A percentile compares a stretch with the other conserved stretches of the same genome.
phyloP scores from a whole-genome alignment of 2,113 vertebrate genomes.

The Urocitellus parryii region DNA sequence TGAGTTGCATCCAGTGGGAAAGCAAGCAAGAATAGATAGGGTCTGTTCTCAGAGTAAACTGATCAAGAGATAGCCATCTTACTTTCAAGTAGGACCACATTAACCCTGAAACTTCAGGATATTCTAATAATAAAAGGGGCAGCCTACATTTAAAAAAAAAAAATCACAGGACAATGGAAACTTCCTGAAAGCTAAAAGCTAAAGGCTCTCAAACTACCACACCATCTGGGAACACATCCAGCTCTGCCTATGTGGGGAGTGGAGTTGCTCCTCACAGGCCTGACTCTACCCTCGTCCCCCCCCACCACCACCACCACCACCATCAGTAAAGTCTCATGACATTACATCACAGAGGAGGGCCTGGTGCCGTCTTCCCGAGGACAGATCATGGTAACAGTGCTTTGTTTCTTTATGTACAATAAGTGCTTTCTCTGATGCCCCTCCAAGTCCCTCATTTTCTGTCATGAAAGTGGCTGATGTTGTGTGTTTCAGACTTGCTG shows the following conservation, averaged over 20 bases:
- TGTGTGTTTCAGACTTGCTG: background rate
- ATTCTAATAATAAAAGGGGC: background rate
- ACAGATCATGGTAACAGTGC: conserved; percentile 44
- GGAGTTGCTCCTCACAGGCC: background rate
- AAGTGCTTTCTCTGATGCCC: conserved; percentile 68
- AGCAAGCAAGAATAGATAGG: background rate
- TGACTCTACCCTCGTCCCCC: background rate
- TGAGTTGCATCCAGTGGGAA: background rate
- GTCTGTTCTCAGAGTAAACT: background rate
- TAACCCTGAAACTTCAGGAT: conserved; percentile 33
- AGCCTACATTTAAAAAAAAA: background rate
- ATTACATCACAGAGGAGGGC: conserved; percentile 58
- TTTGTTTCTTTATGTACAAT: conserved; percentile 62
- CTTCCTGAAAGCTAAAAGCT: background rate
- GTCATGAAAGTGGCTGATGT: conserved; percentile 22
- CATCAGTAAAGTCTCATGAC: conserved; percentile 29
- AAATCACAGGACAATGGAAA: background rate
- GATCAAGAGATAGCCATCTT: conserved; percentile 28
- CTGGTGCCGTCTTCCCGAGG: background rate
- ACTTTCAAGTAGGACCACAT: conserved; percentile 7
- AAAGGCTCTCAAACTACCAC: background rate
- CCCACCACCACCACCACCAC: background rate
- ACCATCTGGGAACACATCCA: background rate
- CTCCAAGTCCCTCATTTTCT: conserved; percentile 51
- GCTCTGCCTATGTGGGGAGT: background rate